These are phyloP conservation scores for Muscicapa adusta DNA, from an alignment of 2,113 vertebrate species.

Conservation along the genomic window DNA sequence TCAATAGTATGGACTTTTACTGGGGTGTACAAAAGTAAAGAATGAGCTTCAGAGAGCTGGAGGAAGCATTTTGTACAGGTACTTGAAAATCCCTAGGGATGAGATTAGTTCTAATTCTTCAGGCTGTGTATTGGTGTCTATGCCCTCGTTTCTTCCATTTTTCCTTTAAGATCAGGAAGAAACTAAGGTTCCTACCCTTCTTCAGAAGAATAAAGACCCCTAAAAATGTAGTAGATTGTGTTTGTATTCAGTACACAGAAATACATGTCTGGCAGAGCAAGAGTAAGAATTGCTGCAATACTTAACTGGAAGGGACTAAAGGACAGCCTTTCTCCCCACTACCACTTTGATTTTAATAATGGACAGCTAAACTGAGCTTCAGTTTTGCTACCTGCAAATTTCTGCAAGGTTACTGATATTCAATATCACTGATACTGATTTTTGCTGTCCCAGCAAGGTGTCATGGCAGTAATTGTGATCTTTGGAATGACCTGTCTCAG, in stretches of 20 bases:
- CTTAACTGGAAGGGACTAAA: neutral
- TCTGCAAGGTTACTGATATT: neutral
- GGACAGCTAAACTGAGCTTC: neutral
- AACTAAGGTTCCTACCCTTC: neutral
- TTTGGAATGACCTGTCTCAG: accelerated
- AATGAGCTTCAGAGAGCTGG: neutral
- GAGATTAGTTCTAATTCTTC: neutral
- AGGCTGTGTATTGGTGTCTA: neutral
- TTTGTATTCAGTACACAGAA: neutral
- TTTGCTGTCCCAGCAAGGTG: neutral
- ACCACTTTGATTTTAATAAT: neutral
- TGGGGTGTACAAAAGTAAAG: neutral
- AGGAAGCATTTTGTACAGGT: neutral
- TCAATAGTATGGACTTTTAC: neutral
- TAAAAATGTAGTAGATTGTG: neutral
- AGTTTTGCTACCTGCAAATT: neutral
- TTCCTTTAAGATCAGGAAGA: neutral
- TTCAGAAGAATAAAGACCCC: neutral
- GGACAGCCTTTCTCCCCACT: accelerated
- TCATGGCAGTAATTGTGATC: neutral
- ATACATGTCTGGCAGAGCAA: neutral
- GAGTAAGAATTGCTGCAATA: neutral
- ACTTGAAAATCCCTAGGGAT: neutral
- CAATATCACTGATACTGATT: neutral
- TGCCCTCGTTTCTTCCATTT: neutral